phyloP scores from a whole-genome alignment of 2,888 invertebrate genomes.

The Macrophya annulata region DNA sequence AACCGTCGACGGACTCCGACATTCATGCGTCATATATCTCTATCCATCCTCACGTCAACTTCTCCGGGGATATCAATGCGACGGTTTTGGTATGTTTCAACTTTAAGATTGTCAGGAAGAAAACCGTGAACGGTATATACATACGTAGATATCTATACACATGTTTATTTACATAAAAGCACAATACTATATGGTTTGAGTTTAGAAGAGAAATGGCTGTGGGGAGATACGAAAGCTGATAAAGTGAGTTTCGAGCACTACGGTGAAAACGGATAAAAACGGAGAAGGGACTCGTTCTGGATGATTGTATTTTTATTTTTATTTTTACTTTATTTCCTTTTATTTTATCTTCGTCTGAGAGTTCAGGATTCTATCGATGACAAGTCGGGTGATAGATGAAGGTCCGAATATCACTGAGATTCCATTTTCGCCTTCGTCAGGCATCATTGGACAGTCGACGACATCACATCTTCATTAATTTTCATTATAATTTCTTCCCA shows the following conservation, averaged over 20 bases:
- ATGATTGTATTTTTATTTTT: background rate
- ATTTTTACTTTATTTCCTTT: background rate
- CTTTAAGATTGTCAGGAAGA: background rate
- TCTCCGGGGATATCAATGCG: background rate
- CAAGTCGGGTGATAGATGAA: constrained; percentile 40
- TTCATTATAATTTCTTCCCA: constrained; percentile 29
- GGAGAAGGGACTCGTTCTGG: background rate
- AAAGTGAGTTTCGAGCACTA: background rate
- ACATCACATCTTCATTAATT: constrained; percentile 35
- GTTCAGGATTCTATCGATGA: constrained; percentile 2
- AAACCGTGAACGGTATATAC: background rate
- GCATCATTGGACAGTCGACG: constrained; percentile 2
- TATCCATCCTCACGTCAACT: constrained; percentile 13
- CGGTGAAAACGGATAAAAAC: background rate
- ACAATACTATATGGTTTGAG: background rate
- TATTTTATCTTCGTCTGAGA: background rate
- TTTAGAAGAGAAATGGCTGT: background rate
- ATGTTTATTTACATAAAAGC: background rate
- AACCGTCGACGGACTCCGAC: background rate
- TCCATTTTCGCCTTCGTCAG: background rate
- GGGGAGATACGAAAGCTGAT: background rate
- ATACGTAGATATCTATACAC: background rate
- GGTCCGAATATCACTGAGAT: constrained; percentile 45
- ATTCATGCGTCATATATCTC: background rate
- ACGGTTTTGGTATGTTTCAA: constrained; percentile 22